phyloP scores from a whole-genome alignment of 2,113 vertebrate species.

The Tauraco erythrolophus region DNA sequence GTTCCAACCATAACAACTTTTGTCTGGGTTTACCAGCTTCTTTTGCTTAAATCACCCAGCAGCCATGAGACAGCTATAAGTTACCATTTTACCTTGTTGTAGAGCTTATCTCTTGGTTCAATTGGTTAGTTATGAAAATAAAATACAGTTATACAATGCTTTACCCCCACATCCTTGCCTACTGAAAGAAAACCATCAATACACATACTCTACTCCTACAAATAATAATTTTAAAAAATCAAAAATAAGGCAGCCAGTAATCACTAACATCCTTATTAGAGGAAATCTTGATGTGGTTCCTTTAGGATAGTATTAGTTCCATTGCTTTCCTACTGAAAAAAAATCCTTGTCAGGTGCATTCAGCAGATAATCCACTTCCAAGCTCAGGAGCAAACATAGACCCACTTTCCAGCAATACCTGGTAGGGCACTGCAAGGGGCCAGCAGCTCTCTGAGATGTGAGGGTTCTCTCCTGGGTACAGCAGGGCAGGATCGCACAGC shows the following conservation, averaged over 20 bases:
- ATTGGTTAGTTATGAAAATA: neutral
- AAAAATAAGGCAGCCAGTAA: neutral
- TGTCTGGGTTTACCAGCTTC: neutral
- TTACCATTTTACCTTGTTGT: neutral
- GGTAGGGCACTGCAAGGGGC: neutral
- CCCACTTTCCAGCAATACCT: neutral
- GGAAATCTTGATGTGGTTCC: accelerated
- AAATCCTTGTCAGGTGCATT: accelerated
- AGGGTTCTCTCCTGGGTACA: neutral
- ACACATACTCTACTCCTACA: neutral
- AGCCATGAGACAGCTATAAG: accelerated
- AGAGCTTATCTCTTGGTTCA: neutral
- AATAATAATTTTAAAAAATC: neutral
- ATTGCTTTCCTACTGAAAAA: neutral
- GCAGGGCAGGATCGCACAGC: neutral
- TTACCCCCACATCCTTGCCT: neutral
- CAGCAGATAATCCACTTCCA: neutral
- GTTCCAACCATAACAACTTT: neutral
- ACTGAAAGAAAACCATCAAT: neutral
- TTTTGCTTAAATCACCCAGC: neutral
- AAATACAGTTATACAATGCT: neutral
- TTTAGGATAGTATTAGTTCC: neutral
- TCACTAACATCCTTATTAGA: neutral
- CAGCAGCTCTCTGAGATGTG: neutral
- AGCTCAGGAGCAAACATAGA: neutral